Evolutionary conservation across 1,140 invertebrate species (phyloP).

Genomic region (Musca vetustissima): DNA sequence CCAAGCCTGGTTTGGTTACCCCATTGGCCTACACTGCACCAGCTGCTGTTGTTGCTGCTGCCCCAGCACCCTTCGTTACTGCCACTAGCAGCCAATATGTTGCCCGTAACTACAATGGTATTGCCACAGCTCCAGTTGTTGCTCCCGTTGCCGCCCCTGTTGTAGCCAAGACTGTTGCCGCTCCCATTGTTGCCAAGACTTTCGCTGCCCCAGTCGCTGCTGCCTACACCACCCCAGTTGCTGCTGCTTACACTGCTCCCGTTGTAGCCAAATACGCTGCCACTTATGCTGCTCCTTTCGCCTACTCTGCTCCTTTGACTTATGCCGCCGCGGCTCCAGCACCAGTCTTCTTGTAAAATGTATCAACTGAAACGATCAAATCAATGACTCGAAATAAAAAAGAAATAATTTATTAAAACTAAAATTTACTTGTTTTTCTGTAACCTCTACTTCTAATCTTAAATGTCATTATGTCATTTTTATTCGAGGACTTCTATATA

Average conservation of each 20-base stretch:
- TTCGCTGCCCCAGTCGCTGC: slow-evolving; percentile 3
- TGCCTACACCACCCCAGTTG: slow-evolving; percentile 10
- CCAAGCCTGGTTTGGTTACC: slow-evolving; percentile 23
- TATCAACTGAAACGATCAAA: too few species aligned
- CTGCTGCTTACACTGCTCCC: neutral
- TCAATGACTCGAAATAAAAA: too few species aligned
- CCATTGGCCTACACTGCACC: slow-evolving; percentile 40
- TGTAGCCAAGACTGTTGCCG: slow-evolving; percentile 2
- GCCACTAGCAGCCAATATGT: slow-evolving; percentile 58
- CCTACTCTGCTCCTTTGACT: neutral
- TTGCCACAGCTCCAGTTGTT: slow-evolving; percentile 1
- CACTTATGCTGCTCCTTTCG: slow-evolving; percentile 8
- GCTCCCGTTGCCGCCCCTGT: slow-evolving; percentile 1
- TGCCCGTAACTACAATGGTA: slow-evolving; percentile 56
- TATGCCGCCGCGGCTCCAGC: slow-evolving; percentile 30
- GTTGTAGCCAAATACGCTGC: slow-evolving; percentile 3
- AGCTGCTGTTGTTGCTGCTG: slow-evolving; percentile 33
- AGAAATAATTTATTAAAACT: too few species aligned
- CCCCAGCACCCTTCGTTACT: slow-evolving; percentile 54
- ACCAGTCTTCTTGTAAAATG: slow-evolving; percentile 11
- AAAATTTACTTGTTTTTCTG: too few species aligned
- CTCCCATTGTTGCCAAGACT: slow-evolving; percentile 3
- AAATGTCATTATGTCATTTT: too few species aligned
- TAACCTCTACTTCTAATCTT: too few species aligned
- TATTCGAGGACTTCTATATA: too few species aligned